phyloP scores from a whole-genome alignment of 2,888 invertebrate species.

The Lepidochrysops patricia region DNA sequence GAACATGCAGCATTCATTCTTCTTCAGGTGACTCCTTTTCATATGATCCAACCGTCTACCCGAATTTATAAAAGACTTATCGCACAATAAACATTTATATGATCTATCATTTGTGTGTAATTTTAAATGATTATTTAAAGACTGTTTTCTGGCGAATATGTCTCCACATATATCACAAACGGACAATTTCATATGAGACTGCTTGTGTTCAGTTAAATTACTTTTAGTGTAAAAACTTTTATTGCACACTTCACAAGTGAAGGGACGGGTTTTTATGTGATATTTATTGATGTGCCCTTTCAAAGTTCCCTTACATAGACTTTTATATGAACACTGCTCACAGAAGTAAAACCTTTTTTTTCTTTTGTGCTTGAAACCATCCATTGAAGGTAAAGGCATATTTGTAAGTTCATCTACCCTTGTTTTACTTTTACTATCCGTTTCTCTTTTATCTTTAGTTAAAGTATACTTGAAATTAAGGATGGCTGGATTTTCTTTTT shows the following conservation, averaged over 20 bases:
- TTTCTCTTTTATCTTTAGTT: not conserved
- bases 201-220: slow-evolving; percentile 39
- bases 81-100: slow-evolving; percentile 41
- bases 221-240: slow-evolving; percentile 49
- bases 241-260: slow-evolving; percentile 36
- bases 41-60: slow-evolving; percentile 45
- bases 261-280: slow-evolving; percentile 39
- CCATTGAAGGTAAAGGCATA: no score
- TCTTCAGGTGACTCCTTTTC: slow-evolving; percentile 43
- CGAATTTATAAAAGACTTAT: slow-evolving; percentile 39
- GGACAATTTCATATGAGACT: slow-evolving; percentile 34
- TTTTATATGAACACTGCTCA: slow-evolving; percentile 35
- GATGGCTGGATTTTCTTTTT: not conserved
- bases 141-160: slow-evolving; percentile 39
- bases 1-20: slow-evolving; percentile 35
- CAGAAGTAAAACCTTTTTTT: slow-evolving; percentile 31
- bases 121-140: slow-evolving; percentile 41
- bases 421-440: not conserved
- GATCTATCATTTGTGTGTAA: slow-evolving; percentile 42
- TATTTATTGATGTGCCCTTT: slow-evolving; percentile 45
- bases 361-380: slow-evolving; percentile 22
- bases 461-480: not conserved
- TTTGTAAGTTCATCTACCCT: not conserved
- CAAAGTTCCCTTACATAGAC: slow-evolving; percentile 36
- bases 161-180: slow-evolving; percentile 48